Conservation (phyloP, 1,140 invertebrate species). For the Andrena cerasifolii region DNA sequence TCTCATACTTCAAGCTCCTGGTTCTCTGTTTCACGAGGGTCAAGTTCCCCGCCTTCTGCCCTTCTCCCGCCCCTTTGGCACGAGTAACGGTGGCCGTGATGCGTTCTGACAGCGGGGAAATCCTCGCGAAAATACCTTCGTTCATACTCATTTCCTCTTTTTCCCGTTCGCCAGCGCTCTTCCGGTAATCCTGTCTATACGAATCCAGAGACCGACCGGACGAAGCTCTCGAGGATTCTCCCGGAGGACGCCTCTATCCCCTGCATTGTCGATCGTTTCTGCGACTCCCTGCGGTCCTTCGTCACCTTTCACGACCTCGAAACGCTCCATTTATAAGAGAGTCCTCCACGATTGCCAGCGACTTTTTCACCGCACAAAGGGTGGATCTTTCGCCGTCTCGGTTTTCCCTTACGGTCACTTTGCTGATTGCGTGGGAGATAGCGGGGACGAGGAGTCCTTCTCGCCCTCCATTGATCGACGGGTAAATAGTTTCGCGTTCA, state of each 20-base stretch:
- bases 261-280: constrained; percentile 59
- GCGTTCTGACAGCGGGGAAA: constrained; percentile 73
- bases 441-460: not conserved
- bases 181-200: constrained; percentile 62
- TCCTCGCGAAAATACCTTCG: constrained; percentile 71
- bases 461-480: not conserved
- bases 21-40: constrained; percentile 48
- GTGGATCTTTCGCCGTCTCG: constrained; percentile 9
- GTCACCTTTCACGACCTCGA: constrained; percentile 59
- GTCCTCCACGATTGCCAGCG: constrained; percentile 21
- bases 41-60: constrained; percentile 54
- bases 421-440: constrained; percentile 20
- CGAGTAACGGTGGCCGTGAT: constrained; percentile 72
- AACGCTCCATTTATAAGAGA: constrained; percentile 60
- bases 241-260: constrained; percentile 38
- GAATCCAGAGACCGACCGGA: constrained; percentile 29
- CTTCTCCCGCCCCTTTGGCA: not conserved
- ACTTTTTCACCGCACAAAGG: constrained; percentile 43
- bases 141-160: constrained; percentile 67
- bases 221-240: constrained; percentile 43
- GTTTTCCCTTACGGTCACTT: constrained; percentile 38
- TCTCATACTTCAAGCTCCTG: not conserved
- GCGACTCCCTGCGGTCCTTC: constrained; percentile 51
- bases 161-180: constrained; percentile 34
- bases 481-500: not conserved